Percentiles rank a stretch among this genome's conserved stretches.
These are phyloP conservation scores for Callyntrura sp. DNA, from an alignment of 2,888 invertebrate species.

Conservation along the genomic window DNA sequence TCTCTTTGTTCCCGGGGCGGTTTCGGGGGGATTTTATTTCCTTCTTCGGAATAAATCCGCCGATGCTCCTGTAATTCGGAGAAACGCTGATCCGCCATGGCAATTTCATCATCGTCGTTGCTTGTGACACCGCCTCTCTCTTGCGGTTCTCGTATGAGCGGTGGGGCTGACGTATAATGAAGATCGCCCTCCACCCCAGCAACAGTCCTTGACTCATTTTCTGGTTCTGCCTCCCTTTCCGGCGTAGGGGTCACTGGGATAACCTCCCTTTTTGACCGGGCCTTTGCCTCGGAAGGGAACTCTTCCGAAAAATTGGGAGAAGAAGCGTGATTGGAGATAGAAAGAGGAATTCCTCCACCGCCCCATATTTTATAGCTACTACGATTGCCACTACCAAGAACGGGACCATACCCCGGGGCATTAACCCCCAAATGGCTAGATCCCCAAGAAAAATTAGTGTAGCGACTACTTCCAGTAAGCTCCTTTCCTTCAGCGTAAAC, in stretches of 20 bases:
- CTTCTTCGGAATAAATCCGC: background rate
- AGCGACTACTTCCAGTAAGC: slow-evolving; percentile 57
- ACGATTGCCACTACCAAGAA: slow-evolving; percentile 2
- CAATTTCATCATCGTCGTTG: background rate
- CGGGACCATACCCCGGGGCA: too few species aligned
- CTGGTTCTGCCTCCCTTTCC: background rate
- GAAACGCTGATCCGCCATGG: slow-evolving; percentile 10
- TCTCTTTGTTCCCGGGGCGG: background rate
- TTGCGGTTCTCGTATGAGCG: background rate
- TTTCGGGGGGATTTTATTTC: background rate
- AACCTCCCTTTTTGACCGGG: too few species aligned
- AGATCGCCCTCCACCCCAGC: too few species aligned
- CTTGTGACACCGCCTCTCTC: background rate
- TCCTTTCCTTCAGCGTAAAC: slow-evolving; percentile 60
- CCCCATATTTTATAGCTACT: background rate
- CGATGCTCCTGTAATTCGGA: background rate
- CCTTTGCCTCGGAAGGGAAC: too few species aligned
- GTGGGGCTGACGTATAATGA: too few species aligned
- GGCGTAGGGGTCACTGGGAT: too few species aligned
- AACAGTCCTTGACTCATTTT: too few species aligned
- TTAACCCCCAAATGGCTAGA: slow-evolving; percentile 12
- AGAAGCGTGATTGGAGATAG: background rate
- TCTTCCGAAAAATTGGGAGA: background rate
- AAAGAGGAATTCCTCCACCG: background rate
- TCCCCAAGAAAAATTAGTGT: slow-evolving; percentile 25